Base-by-base conservation (phyloP, 92 coral and sea anemone genomes). In the Porites lobata region DNA sequence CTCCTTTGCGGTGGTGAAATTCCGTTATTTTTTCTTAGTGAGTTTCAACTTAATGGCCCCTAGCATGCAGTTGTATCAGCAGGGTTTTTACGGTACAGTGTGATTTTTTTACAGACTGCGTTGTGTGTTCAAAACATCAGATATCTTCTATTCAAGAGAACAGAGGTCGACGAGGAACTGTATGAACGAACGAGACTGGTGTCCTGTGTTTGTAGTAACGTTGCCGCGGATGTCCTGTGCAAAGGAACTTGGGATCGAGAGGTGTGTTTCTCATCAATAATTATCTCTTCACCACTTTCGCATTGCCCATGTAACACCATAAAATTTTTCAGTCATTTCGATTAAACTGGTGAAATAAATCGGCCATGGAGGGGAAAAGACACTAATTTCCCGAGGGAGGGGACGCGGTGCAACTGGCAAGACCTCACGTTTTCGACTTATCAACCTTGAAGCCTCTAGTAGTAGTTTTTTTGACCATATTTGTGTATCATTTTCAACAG, bases 121-220 rank as follows among this genome's bases (percentile, higher is more conserved):
- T 22, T 84, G 9, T 84, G 87, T 18, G 52, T 84, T 75, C 87
- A 84, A 54, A 84, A 26, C 52, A 84, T 84, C 71, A 84, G 87
- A 84, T 72, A 17, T 75, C 17, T 4, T 50, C 53, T 74, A 50
- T 72, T 72, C 51, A 52, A 50, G 11, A 65, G 29, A 29, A 74
- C 50, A 21, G 63, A 62, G 26, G 2, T 26, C 15, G 14, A 22
- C 29, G 51, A 63, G 13, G 61, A 14, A 52, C 61, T 12, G 52
- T 9, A 10, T 24, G 64, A 73, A 24, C 64, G 62, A 8, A 76
- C 50, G 7, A 62, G 32, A 24, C 63, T 84, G 87, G 72, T 62
- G 52, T 61, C 87, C 17, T 43, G 62, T 63, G 79, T 84, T 7
- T 84, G 72, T 65, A 65, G 64, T 8, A 50, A 58, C 51, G 15